Evolutionary conservation across 2,888 invertebrate genomes (phyloP).

Genomic region (Dolichopus griseipennis): DNA sequence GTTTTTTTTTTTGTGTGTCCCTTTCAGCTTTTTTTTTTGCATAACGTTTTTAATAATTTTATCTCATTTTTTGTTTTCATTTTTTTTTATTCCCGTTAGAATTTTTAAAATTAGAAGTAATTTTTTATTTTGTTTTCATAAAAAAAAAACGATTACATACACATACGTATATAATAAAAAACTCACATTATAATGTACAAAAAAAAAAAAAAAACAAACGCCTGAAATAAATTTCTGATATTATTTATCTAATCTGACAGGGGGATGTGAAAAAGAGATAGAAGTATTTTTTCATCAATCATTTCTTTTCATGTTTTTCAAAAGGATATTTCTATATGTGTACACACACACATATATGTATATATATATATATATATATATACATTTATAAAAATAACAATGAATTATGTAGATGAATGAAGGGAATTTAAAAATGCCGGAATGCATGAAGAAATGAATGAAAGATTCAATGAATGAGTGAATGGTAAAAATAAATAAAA

Average conservation of each 20-base stretch:
- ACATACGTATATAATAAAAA: no score
- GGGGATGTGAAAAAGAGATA: background rate
- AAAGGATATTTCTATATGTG: no score
- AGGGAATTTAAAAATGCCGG: no score
- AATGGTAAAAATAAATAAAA: no score
- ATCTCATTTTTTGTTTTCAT: background rate
- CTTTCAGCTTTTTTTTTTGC: background rate
- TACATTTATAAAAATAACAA: no score
- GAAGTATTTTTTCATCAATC: background rate
- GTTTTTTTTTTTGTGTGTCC: no score
- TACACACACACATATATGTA: no score
- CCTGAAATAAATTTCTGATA: background rate
- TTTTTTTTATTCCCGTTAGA: no score
- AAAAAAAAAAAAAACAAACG: background rate
- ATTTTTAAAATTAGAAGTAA: no score
- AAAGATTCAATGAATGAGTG: background rate
- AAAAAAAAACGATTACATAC: no score
- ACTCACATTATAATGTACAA: no score
- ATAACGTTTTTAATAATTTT: background rate
- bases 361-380: background rate
- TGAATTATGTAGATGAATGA: background rate
- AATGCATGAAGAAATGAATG: background rate
- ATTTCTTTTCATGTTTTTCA: background rate
- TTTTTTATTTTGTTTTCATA: no score
- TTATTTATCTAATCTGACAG: slow-evolving; percentile 2